Evolutionary conservation across 2,888 invertebrate species (phyloP), one percentile per base, ranked within the genome.

Genomic region (Pogonocherus hispidulus): DNA sequence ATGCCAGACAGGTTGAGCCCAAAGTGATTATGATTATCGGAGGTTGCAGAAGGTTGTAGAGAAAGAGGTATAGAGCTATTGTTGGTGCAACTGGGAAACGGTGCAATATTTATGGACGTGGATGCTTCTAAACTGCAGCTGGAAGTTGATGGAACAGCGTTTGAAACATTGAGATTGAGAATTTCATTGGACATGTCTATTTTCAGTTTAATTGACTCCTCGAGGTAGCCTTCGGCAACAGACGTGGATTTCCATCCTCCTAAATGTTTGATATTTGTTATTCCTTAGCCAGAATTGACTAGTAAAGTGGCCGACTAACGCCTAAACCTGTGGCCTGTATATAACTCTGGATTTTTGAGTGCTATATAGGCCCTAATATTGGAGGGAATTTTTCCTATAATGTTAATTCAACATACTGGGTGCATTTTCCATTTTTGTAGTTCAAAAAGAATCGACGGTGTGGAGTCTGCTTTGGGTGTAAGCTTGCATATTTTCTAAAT

Each of bases 211-310:
- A 27, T 44, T 3, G 51, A 51, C 18, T 64, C 44, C 6, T 16
- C 44, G 20, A 66, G 37, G 47, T 67, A 69, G 18, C 49, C 54
- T 66, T 69, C 59, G 35, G 69, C 65, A 41, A 69, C 60, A n/a
- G 62, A 55, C n/a, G 41, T 49, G 14, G 54, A 63, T 44, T 55
- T 63, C 63, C 54, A 63, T 16, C 35, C 63, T 27, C 63, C 63
- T 57, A 51, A 35, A 27, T 37, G 23, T 35, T 69, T 66, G 20
- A 69, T 20, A n/a, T 27, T 27, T n/a, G 41, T 46, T 37, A 66
- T 59, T 14, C 20, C 23, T 59, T 22, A 55, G 14, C 51, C 66
- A n/a, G 37, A 37, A 63, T 63, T 52, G n/a, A 37, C 55, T 14
- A 63, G 19, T 27, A 52, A 51, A 23, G 64, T 54, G 8, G 56